These are phyloP conservation scores for Saturnia pavonia DNA, from an alignment of 2,888 invertebrate genomes.

Conservation along the genomic window DNA sequence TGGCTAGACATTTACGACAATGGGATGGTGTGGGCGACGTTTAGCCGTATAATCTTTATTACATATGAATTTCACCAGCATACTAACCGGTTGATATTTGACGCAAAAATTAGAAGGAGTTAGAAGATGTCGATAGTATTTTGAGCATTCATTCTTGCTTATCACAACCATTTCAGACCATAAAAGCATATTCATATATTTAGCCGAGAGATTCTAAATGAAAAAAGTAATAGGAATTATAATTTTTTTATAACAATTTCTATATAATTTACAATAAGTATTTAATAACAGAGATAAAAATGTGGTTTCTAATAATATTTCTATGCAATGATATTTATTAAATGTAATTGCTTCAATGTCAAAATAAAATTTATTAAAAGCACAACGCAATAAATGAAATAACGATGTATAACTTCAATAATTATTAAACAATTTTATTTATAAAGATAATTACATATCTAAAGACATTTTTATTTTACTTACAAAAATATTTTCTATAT, in stretches of 20 bases:
- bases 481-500: neutral
- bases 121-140: slow-evolving; percentile 36
- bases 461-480: neutral
- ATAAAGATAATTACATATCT: neutral
- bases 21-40: slow-evolving; percentile 9
- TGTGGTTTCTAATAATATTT: neutral
- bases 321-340: no score
- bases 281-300: neutral
- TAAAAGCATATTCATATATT: slow-evolving; percentile 44
- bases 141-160: slow-evolving; percentile 41
- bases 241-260: neutral
- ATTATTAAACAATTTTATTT: neutral
- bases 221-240: neutral
- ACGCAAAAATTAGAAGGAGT: slow-evolving; percentile 61
- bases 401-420: neutral
- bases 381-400: neutral
- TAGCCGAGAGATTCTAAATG: slow-evolving; percentile 46
- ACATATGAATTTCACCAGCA: no score
- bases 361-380: no score
- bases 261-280: neutral
- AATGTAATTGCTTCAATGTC: no score
- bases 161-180: slow-evolving; percentile 51
- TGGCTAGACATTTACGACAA: slow-evolving; percentile 10
- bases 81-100: slow-evolving; percentile 50
- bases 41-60: neutral